A percentile compares a stretch with the other conserved stretches of the same genome.
Evolutionary conservation across 2,797 vertebrate species (phyloP).

Genomic region (Tympanoctomys barrerae): DNA sequence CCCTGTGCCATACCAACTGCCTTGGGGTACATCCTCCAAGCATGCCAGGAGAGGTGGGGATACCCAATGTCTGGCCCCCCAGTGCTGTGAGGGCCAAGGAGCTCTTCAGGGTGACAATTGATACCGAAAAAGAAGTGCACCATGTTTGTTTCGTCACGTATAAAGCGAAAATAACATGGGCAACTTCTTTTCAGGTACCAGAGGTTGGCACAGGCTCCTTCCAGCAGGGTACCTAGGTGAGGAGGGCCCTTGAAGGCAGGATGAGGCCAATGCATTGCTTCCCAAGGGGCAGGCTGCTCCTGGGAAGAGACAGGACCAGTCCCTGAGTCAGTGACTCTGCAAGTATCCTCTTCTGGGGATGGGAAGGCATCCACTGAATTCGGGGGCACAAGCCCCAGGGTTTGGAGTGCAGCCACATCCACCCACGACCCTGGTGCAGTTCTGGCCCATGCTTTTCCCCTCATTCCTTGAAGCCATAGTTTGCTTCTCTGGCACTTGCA

Average conservation of each 20-base stretch:
- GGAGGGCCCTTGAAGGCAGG: not conserved
- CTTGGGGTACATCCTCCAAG: not conserved
- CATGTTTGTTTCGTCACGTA: constrained; percentile 85
- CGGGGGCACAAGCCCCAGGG: accelerated
- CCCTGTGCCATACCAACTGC: not conserved
- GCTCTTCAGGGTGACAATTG: constrained; percentile 52
- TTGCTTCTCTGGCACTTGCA: too few species aligned
- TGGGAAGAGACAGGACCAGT: not conserved
- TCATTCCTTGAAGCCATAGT: accelerated
- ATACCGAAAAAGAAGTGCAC: constrained; percentile 83
- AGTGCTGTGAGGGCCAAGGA: accelerated
- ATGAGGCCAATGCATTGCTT: not conserved
- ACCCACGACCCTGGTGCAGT: accelerated
- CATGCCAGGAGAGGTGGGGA: not conserved
- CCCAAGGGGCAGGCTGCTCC: accelerated
- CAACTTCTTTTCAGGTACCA: constrained; percentile 80
- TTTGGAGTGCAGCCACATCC: accelerated
- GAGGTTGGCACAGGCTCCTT: not conserved
- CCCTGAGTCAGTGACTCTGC: not conserved
- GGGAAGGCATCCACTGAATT: accelerated
- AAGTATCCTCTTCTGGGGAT: not conserved
- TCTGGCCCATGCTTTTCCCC: not conserved
- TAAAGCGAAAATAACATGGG: constrained; percentile 84
- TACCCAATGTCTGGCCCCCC: too few species aligned
- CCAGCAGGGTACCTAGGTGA: not conserved